A percentile compares a stretch with the other conserved stretches of the same genome.
phyloP scores from a whole-genome alignment of 2,888 invertebrate genomes.

The Netelia inedita region DNA sequence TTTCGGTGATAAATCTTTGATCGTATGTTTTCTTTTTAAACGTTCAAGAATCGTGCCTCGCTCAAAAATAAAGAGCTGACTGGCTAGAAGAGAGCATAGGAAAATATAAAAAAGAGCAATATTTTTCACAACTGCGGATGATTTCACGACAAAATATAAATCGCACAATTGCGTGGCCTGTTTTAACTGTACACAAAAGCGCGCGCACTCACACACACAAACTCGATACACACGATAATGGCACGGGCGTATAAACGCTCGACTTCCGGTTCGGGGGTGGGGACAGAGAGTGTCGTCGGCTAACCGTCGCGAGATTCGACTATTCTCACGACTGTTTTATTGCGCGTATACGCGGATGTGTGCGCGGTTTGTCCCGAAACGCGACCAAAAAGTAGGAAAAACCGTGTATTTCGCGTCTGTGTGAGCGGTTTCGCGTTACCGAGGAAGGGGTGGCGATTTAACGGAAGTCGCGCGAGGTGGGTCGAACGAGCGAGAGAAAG shows the following conservation, averaged over 20 bases:
- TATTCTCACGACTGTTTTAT: conserved; percentile 41
- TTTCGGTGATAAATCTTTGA: too few species aligned
- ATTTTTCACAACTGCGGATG: neutral
- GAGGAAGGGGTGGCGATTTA: conserved; percentile 36
- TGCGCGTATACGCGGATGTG: conserved; percentile 2
- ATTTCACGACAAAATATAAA: neutral
- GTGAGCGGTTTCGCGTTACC: conserved; percentile 34
- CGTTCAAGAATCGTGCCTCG: too few species aligned
- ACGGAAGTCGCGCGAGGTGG: neutral
- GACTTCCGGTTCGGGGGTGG: conserved; percentile 15
- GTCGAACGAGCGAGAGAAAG: conserved; percentile 15
- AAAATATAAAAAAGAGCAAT: neutral
- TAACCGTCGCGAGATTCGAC: conserved; percentile 10
- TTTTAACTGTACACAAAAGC: too few species aligned
- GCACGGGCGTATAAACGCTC: conserved; percentile 41
- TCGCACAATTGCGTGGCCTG: neutral
- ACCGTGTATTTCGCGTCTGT: conserved; percentile 13
- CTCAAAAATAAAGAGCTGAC: too few species aligned
- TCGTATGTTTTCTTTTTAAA: too few species aligned
- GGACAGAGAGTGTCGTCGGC: neutral
- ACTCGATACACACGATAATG: conserved; percentile 7
- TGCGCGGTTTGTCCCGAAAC: neutral
- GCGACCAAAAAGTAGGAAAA: conserved; percentile 44
- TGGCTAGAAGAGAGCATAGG: too few species aligned
- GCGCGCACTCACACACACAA: too few species aligned